Conservation (phyloP, 1,140 invertebrate species). For the Anastrepha ludens region DNA sequence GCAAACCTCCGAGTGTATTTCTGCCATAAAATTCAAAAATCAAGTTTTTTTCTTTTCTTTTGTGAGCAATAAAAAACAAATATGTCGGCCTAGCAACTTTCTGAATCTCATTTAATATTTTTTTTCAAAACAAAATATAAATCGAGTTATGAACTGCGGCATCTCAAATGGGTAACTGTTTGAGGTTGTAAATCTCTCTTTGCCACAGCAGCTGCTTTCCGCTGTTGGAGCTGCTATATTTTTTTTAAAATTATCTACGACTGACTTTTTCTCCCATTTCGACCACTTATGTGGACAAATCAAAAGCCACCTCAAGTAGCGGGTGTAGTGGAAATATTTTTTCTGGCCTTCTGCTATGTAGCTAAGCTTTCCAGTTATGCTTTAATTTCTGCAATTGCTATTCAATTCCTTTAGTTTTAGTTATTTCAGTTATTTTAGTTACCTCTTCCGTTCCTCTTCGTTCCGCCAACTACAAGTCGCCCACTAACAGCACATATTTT, state of each 20-base stretch:
- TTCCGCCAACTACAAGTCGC: background rate
- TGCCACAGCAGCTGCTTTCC: background rate
- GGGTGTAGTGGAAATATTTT: background rate
- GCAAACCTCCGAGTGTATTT: too few relatives aligned
- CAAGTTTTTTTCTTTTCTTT: too few relatives aligned
- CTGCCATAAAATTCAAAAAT: too few relatives aligned
- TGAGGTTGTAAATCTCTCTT: background rate
- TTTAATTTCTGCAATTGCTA: background rate
- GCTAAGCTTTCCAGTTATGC: background rate
- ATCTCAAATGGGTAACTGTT: background rate
- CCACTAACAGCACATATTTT: background rate
- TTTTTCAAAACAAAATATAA: too few relatives aligned
- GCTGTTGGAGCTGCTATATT: background rate
- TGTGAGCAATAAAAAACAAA: too few relatives aligned
- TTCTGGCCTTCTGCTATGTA: background rate
- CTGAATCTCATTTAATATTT: too few relatives aligned
- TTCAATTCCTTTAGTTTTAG: background rate
- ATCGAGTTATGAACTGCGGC: background rate
- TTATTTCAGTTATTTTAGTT: too few relatives aligned
- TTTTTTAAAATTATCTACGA: background rate
- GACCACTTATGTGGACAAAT: background rate
- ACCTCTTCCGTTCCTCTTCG: too few relatives aligned
- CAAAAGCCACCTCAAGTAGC: background rate
- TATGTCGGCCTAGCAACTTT: too few relatives aligned
- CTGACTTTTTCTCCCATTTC: background rate